These are phyloP conservation scores for Cebidichthys violaceus DNA, from an alignment of 2,113 vertebrate genomes.

Conservation along the genomic window DNA sequence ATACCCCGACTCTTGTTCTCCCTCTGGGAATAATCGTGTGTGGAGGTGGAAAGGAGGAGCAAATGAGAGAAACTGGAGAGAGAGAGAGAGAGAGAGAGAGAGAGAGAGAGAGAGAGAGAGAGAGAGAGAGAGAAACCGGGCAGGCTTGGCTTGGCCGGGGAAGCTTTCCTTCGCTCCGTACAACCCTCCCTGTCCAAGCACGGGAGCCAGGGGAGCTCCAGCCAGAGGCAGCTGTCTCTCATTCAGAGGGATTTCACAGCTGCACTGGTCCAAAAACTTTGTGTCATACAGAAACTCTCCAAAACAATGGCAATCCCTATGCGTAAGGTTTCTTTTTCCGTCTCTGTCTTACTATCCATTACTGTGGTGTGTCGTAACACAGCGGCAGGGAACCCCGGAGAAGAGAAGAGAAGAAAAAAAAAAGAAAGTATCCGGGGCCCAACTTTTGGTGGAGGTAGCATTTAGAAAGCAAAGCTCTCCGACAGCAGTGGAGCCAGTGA, in stretches of 20 bases:
- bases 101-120: too few species aligned
- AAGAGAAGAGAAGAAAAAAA: neutral
- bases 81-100: too few species aligned
- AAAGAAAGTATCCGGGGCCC: neutral
- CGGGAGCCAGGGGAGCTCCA: slow-evolving; percentile 73
- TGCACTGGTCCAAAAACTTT: slow-evolving; percentile 89
- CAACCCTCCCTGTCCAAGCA: slow-evolving; percentile 57
- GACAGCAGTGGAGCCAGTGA: slow-evolving; percentile 65
- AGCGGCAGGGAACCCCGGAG: slow-evolving; percentile 64
- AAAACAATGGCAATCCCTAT: slow-evolving; percentile 88
- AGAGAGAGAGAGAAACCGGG: slow-evolving; percentile 72
- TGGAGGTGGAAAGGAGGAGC: slow-evolving; percentile 78
- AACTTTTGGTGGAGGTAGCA: slow-evolving; percentile 30
- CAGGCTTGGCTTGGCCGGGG: slow-evolving; percentile 69
- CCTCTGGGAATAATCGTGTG: slow-evolving; percentile 74
- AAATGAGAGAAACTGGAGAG: slow-evolving; percentile 75
- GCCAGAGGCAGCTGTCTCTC: slow-evolving; percentile 85
- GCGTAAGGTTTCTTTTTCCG: slow-evolving; percentile 55
- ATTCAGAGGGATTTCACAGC: slow-evolving; percentile 90
- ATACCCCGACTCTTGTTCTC: slow-evolving; percentile 77
- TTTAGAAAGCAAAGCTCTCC: slow-evolving; percentile 41
- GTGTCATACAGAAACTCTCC: slow-evolving; percentile 92
- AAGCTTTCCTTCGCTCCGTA: slow-evolving; percentile 48
- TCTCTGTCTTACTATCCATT: slow-evolving; percentile 59
- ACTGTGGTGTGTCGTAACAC: slow-evolving; percentile 63